Conservation (phyloP, 2,888 invertebrate genomes). For the Hybos culiciformis region DNA sequence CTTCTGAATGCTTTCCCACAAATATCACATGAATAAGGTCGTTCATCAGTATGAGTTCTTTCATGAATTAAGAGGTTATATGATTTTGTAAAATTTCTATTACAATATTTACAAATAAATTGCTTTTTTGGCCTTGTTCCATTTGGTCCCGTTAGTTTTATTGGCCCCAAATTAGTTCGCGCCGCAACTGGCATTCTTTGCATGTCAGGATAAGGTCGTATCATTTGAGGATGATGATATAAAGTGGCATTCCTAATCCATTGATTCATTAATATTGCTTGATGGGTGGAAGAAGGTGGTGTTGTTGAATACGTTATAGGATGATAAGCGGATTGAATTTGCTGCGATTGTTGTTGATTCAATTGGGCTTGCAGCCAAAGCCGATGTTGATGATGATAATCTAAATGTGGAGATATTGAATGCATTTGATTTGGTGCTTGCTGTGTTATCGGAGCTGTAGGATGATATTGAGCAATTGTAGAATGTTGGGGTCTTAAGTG, state of each 20-base stretch:
- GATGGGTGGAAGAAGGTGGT: conserved; percentile 39
- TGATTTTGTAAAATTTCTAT: conserved; percentile 93
- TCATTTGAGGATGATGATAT: conserved; percentile 41
- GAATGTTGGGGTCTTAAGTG: conserved; percentile 22
- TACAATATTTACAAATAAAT: conserved; percentile 96
- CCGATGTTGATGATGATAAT: conserved; percentile 26
- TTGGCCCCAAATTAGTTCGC: conserved; percentile 40
- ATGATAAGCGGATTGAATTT: conserved; percentile 5
- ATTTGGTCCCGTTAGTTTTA: conserved; percentile 42
- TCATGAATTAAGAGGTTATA: conserved; percentile 97
- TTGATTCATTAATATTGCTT: conserved; percentile 54
- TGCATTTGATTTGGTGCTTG: conserved; percentile 27
- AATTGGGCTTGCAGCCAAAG: conserved; percentile 18
- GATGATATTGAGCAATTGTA: conserved; percentile 10
- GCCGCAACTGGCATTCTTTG: conserved; percentile 35
- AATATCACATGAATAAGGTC: conserved; percentile 91
- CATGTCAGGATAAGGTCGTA: conserved; percentile 39
- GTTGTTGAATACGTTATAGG: conserved; percentile 29
- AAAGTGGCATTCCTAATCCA: conserved; percentile 60
- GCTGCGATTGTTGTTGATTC: conserved; percentile 12
- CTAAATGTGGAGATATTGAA: conserved; percentile 36
- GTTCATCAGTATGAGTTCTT: conserved; percentile 90
- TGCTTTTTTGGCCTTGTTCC: conserved; percentile 61
- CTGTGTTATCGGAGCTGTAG: conserved; percentile 11
- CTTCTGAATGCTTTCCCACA: conserved; percentile 92